Percentiles rank a stretch among this genome's conserved stretches.
Conservation (phyloP, 1,140 invertebrate genomes). For the Scylla paramamosain region DNA sequence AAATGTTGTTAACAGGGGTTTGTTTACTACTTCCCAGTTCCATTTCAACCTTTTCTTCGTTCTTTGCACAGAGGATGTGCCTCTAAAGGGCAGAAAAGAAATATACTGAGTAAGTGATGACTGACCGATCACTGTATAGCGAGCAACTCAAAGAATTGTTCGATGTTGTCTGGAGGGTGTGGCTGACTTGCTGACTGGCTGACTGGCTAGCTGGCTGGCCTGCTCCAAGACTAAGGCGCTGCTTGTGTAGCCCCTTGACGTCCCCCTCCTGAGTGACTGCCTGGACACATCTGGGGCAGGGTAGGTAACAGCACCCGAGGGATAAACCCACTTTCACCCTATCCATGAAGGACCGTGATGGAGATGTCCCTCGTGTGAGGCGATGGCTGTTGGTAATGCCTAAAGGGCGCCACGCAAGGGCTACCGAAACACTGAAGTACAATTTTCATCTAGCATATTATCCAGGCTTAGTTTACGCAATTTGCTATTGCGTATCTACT, state of each 20-base stretch:
- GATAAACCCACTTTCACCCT: conserved; percentile 5
- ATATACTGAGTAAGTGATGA: too few species aligned
- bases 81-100: too few species aligned
- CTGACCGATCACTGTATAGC: not conserved
- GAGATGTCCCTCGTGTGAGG: not conserved
- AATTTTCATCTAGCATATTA: too few species aligned
- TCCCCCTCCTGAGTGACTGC: not conserved
- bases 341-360: not conserved
- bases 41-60: too few species aligned
- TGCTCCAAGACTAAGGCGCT: not conserved
- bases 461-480: too few species aligned
- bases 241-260: not conserved
- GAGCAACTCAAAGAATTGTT: not conserved
- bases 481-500: too few species aligned
- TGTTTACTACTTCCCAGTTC: too few species aligned
- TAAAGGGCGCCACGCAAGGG: not conserved
- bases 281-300: not conserved
- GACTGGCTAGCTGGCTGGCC: not conserved
- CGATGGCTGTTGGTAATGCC: not conserved
- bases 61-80: too few species aligned
- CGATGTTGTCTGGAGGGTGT: not conserved
- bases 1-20: too few species aligned
- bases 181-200: not conserved
- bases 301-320: not conserved
- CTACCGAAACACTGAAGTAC: too few species aligned